phyloP scores from a whole-genome alignment of 1,140 invertebrate genomes.

The Himalopsyche phryganea region DNA sequence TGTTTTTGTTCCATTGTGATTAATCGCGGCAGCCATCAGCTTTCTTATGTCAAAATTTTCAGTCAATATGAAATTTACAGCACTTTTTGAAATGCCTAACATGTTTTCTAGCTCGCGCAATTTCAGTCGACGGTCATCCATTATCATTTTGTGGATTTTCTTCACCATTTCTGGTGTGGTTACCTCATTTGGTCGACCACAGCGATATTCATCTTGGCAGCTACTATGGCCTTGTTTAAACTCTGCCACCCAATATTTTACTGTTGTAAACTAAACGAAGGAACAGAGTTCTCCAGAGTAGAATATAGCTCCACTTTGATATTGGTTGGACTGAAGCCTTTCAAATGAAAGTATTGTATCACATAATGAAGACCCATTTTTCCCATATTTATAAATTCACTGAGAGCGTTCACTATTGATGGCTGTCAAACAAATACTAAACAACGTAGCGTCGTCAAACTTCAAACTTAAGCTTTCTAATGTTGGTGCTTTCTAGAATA shows the following conservation, averaged over 20 bases:
- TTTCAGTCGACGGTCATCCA: slow-evolving; percentile 32
- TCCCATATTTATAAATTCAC: slow-evolving; percentile 19
- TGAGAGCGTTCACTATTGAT: slow-evolving; percentile 27
- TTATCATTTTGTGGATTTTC: slow-evolving; percentile 3
- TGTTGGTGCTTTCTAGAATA: too few species aligned
- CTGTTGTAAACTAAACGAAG: slow-evolving; percentile 35
- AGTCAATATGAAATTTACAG: slow-evolving; percentile 30
- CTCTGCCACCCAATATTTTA: slow-evolving; percentile 32
- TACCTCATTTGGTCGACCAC: slow-evolving; percentile 30
- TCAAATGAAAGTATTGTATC: slow-evolving; percentile 32
- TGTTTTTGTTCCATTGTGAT: slow-evolving; percentile 38
- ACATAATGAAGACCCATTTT: slow-evolving; percentile 20
- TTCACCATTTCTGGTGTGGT: slow-evolving; percentile 23
- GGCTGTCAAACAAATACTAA: slow-evolving; percentile 11
- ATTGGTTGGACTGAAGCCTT: slow-evolving; percentile 27
- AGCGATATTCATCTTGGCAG: slow-evolving; percentile 32
- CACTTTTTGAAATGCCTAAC: slow-evolving; percentile 31
- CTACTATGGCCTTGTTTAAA: slow-evolving; percentile 32
- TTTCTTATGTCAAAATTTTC: slow-evolving; percentile 35
- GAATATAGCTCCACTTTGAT: slow-evolving; percentile 8
- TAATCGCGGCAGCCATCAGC: slow-evolving; percentile 37
- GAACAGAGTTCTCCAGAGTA: slow-evolving; percentile 26
- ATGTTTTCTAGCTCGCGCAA: slow-evolving; percentile 30
- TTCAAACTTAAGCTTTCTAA: too few species aligned
- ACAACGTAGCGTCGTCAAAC: too few species aligned